Evolutionary conservation across 2,113 vertebrate species (phyloP), one percentile per base, ranked within the genome.

Genomic region (Stigmatopora argus): DNA sequence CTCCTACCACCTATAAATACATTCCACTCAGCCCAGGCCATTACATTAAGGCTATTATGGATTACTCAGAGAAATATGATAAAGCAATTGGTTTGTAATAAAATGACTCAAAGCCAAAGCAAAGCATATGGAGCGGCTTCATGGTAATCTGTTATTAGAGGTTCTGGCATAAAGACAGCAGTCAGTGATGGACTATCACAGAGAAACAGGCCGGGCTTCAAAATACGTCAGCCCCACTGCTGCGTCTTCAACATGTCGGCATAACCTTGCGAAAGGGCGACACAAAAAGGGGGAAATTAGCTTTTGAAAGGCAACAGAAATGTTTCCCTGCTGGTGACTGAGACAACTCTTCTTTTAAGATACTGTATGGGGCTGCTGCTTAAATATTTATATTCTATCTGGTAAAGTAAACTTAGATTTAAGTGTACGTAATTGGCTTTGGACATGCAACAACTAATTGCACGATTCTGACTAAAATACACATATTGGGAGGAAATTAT

Each of bases 61-160:
- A 78, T 85, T 78, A 78, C 73, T 82, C 78, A 74, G 71, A 85
- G 64, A 79, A 84, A 83, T 74, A 48, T 62, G 81, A 82, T 75
- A 70, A 83, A 84, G 61, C 65, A 69, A 80, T 80, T 75, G 10
- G 11, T 78, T 66, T 75, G 69, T 82, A 74, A 83, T 83, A 70
- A 86, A 86, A 47, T 17, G 81, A 83, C 75, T 86, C 83, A 85
- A 80, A 87, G 80, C 81, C 73, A 80, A 56, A 74, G 74, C 66
- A 31, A 78, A 83, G 78, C 83, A 84, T 86, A 78, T 77, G 75
- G 69, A 80, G 78, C 76, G 74, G 78, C 80, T 85, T 69, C 79
- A 69, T 65, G 55, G 79, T 85, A 88, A 88, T 86, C 82, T 78
- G 17, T 79, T 84, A 83, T 87, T 84, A 79, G 80, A 79, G 81